phyloP scores from a whole-genome alignment of 2,888 invertebrate species.

The Omphaloscelis lunosa region DNA sequence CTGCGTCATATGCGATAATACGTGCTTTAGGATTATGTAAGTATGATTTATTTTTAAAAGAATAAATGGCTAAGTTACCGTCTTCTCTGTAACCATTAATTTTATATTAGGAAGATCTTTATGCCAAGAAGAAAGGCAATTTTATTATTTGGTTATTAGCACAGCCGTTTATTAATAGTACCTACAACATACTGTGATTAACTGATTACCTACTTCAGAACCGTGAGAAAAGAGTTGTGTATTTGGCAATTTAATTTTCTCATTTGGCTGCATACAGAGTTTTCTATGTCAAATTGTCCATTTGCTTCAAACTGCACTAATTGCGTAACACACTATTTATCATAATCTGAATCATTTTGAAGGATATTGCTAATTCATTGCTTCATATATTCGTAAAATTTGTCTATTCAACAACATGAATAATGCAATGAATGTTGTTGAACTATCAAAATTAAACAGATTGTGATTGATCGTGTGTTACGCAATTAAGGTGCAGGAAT shows the following conservation, averaged over 20 bases:
- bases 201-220: neutral
- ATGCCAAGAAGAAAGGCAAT: too few relatives aligned
- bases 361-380: too few relatives aligned
- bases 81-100: neutral
- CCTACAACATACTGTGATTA: neutral
- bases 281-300: neutral
- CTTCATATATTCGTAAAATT: too few relatives aligned
- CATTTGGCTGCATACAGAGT: neutral
- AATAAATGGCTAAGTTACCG: neutral
- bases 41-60: neutral
- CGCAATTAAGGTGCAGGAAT: neutral
- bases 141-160: too few relatives aligned
- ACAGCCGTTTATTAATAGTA: neutral
- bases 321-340: too few relatives aligned
- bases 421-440: too few relatives aligned
- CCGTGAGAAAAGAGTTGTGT: neutral
- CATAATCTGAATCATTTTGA: too few relatives aligned
- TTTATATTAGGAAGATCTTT: neutral
- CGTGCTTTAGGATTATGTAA: neutral
- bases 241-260: neutral
- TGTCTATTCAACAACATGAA: too few relatives aligned
- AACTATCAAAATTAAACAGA: too few relatives aligned
- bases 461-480: too few relatives aligned
- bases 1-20: conserved; percentile 9
- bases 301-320: neutral